Conservation (phyloP, 1,140 invertebrate species). For the Epicauta chinensis region DNA sequence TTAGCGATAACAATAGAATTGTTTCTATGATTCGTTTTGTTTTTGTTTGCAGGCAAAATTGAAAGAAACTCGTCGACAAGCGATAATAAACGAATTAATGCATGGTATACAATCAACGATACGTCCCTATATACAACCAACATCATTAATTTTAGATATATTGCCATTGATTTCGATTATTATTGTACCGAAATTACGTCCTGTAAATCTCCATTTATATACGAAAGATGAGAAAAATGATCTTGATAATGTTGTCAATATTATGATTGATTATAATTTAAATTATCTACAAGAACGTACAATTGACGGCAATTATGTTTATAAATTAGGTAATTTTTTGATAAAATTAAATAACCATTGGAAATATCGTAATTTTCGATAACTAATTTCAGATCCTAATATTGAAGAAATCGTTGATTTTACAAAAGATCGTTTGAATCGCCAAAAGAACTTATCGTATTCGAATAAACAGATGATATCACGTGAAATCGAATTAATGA, state of each 20-base stretch:
- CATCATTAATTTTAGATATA: conserved; percentile 60
- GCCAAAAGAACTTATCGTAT: conserved; percentile 47
- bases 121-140: conserved; percentile 51
- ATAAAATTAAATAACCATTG: not conserved
- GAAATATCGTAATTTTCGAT: too few relatives aligned
- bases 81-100: conserved; percentile 55
- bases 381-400: conserved; percentile 43
- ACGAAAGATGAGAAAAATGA: conserved; percentile 67
- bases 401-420: conserved; percentile 43
- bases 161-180: conserved; percentile 69
- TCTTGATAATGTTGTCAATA: conserved; percentile 63
- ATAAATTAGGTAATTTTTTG: conserved; percentile 72
- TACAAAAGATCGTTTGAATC: conserved; percentile 24
- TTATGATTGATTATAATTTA: conserved; percentile 87
- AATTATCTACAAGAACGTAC: conserved; percentile 76
- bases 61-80: conserved; percentile 49
- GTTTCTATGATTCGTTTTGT: not conserved
- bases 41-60: conserved; percentile 49
- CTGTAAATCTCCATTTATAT: conserved; percentile 71
- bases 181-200: conserved; percentile 68
- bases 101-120: conserved; percentile 56
- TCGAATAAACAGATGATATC: conserved; percentile 70
- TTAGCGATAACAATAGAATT: too few relatives aligned
- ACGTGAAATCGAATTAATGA: conserved; percentile 68
- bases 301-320: conserved; percentile 72